Conservation (phyloP, 2,113 vertebrate genomes). For the Aplodontia rufa region DNA sequence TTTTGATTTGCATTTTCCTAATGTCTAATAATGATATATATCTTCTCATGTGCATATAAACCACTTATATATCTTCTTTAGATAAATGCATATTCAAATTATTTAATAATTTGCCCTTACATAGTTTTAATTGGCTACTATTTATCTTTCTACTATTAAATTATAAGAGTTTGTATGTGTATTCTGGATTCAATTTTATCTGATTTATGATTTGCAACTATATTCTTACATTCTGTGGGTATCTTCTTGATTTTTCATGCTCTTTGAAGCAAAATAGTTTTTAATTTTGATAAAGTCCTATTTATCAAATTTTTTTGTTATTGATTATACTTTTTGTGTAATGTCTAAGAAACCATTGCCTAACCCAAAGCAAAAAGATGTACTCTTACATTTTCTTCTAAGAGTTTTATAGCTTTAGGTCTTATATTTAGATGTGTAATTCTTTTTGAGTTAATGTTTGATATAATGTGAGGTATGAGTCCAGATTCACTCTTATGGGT, state of each 20-base stretch:
- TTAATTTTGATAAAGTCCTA: not conserved
- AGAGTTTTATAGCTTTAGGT: not conserved
- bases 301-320: not conserved
- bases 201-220: not conserved
- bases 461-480: not conserved
- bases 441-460: not conserved
- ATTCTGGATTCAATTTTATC: constrained; percentile 1
- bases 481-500: not conserved
- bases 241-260: constrained; percentile 24
- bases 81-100: not conserved
- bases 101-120: constrained; percentile 31
- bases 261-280: not conserved
- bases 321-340: constrained; percentile 17
- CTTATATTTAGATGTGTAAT: not conserved
- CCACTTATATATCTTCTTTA: constrained; percentile 17
- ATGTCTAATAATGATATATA: not conserved
- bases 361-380: not conserved
- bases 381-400: not conserved
- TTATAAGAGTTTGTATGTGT: not conserved
- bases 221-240: not conserved
- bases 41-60: not conserved
- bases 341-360: not conserved
- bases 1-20: constrained; percentile 39
- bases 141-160: not conserved
- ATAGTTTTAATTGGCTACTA: not conserved